A percentile compares a stretch with the other conserved stretches of the same genome.
These are phyloP conservation scores for Ceramica pisi DNA, from an alignment of 2,888 invertebrate species.

Conservation along the genomic window DNA sequence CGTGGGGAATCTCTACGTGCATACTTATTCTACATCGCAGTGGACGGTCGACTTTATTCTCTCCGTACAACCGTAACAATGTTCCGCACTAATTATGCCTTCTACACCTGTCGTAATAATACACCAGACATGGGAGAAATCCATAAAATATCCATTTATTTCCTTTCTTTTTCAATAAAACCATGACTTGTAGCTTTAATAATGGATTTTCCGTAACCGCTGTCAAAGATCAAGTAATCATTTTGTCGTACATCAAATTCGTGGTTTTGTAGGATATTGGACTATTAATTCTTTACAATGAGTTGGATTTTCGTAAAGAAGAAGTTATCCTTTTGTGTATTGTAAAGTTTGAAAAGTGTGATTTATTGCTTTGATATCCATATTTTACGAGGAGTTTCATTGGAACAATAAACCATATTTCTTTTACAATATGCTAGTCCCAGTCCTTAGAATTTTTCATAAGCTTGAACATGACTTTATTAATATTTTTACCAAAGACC, in stretches of 20 bases:
- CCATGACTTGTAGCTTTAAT: constrained; percentile 52
- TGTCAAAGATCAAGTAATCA: constrained; percentile 52
- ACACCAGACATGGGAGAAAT: constrained; percentile 3
- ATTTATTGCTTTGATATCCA: constrained; percentile 2
- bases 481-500: not conserved
- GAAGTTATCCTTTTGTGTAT: constrained; percentile 17
- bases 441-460: not conserved
- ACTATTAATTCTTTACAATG: constrained; percentile 11
- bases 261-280: constrained; percentile 4
- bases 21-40: not conserved
- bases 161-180: constrained; percentile 60
- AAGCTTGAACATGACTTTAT: not conserved
- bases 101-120: constrained; percentile 3
- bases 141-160: constrained; percentile 39
- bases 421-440: not conserved
- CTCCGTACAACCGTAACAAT: not conserved
- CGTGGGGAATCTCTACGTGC: not conserved
- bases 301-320: constrained; percentile 4
- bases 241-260: constrained; percentile 22
- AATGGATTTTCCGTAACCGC: constrained; percentile 53
- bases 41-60: not conserved
- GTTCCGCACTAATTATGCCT: not conserved
- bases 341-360: constrained; percentile 12
- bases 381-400: not conserved
- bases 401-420: not conserved